Evolutionary conservation across 2,797 vertebrate species (phyloP).

Genomic region (Chlorospingus flavigularis): DNA sequence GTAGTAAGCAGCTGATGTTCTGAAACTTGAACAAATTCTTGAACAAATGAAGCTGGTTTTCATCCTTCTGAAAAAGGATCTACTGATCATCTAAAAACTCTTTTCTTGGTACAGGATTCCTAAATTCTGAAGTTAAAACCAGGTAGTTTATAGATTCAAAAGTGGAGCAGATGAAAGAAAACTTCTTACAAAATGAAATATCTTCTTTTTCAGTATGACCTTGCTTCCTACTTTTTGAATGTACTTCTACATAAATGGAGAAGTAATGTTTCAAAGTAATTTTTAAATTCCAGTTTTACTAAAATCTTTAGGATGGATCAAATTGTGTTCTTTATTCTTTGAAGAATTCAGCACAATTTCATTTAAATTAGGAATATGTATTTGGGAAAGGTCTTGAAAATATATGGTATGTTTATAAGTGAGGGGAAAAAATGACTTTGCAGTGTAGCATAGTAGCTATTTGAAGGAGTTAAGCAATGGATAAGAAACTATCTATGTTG

Average conservation of each 20-base stretch:
- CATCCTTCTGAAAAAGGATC: background rate
- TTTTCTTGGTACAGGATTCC: background rate
- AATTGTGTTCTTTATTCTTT: background rate
- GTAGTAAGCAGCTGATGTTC: background rate
- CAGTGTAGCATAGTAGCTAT: background rate
- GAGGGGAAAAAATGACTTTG: background rate
- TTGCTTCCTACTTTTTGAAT: background rate
- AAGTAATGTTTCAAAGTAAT: background rate
- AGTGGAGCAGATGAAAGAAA: background rate
- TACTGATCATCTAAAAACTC: background rate
- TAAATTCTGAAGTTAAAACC: background rate
- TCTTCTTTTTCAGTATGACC: background rate
- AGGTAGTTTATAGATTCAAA: background rate
- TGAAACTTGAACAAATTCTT: background rate
- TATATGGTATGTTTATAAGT: accelerated
- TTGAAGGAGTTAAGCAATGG: background rate
- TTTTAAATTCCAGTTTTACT: background rate
- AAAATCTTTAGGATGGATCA: background rate
- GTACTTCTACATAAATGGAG: background rate
- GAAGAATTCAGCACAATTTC: background rate
- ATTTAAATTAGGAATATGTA: background rate
- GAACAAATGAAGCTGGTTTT: background rate
- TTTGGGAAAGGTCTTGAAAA: background rate
- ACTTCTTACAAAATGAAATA: background rate
- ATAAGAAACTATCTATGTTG: background rate